Evolutionary conservation across 2,797 vertebrate species (phyloP).

Genomic region (Lophotriccus pileatus): DNA sequence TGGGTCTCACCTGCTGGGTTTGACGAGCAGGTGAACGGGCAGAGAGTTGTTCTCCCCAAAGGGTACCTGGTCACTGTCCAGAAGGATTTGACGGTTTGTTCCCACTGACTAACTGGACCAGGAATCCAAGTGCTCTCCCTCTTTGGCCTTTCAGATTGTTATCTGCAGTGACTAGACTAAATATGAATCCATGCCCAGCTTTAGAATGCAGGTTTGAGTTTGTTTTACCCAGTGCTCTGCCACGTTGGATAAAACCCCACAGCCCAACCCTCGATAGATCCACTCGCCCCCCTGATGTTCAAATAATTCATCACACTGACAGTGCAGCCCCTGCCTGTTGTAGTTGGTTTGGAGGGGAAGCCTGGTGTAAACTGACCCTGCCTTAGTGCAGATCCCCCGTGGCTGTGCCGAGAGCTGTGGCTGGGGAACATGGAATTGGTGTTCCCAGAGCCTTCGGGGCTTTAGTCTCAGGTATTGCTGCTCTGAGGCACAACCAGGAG

Average conservation of each 20-base stretch:
- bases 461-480: rapidly evolving
- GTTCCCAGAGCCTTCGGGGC: background rate
- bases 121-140: background rate
- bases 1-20: background rate
- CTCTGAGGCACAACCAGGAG: background rate
- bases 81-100: background rate
- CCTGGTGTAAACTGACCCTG: background rate
- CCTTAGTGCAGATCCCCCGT: rapidly evolving
- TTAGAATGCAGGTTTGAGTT: background rate
- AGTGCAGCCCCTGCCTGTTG: background rate
- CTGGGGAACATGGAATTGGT: rapidly evolving
- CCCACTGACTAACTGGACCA: background rate
- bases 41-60: background rate
- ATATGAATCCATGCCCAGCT: background rate
- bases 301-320: rapidly evolving
- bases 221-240: background rate
- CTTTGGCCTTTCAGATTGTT: background rate
- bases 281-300: background rate
- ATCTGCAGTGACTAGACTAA: background rate
- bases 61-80: background rate
- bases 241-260: background rate
- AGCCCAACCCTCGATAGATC: background rate
- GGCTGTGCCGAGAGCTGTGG: background rate
- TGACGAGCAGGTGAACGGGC: background rate
- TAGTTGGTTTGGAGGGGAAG: background rate